Percentiles rank a stretch among this genome's conserved stretches.
Evolutionary conservation across 2,797 vertebrate species (phyloP).

Genomic region (Limnodromus scolopaceus): DNA sequence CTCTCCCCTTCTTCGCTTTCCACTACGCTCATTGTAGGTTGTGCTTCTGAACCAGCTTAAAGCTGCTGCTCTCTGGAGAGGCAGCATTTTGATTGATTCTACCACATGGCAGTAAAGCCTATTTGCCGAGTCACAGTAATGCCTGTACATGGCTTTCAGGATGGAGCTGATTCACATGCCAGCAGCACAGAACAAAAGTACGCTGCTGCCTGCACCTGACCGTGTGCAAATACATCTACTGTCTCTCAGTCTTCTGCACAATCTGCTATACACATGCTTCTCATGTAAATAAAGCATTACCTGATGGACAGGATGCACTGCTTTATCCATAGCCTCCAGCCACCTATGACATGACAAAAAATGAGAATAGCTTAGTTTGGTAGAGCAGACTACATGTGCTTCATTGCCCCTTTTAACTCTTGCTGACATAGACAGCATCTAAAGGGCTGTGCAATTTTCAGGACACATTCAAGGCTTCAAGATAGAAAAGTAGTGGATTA

Average conservation of each 20-base stretch:
- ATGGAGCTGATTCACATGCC: background rate
- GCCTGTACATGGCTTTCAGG: background rate
- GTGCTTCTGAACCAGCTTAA: background rate
- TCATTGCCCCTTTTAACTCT: background rate
- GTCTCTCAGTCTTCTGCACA: background rate
- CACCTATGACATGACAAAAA: slow-evolving; percentile 78
- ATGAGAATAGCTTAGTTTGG: background rate
- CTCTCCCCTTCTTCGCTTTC: background rate
- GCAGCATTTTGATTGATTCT: background rate
- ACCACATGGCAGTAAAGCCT: background rate
- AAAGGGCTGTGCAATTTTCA: background rate
- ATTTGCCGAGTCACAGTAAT: background rate
- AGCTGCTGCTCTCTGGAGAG: background rate
- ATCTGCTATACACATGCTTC: background rate
- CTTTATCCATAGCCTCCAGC: slow-evolving; percentile 89
- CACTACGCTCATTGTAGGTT: background rate
- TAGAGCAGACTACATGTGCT: background rate
- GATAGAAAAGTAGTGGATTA: background rate
- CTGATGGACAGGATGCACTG: slow-evolving; percentile 86
- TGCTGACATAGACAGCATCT: background rate
- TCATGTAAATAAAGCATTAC: slow-evolving; percentile 68
- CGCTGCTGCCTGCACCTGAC: background rate
- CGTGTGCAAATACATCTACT: background rate
- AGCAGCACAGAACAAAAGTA: background rate
- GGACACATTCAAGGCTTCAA: background rate